These are phyloP conservation scores for Calonectris borealis DNA, from an alignment of 2,113 vertebrate species.

Conservation along the genomic window DNA sequence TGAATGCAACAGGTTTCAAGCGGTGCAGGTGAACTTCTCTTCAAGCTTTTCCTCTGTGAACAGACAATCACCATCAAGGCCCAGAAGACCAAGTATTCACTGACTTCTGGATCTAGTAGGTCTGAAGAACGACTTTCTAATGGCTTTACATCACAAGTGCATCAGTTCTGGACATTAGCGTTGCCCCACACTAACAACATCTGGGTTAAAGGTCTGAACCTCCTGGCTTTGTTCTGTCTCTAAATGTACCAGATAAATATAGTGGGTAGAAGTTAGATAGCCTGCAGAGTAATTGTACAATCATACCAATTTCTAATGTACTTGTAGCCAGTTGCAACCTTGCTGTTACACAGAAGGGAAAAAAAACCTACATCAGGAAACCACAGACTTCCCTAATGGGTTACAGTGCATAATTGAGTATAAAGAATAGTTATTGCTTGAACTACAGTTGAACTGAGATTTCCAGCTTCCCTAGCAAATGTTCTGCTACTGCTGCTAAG, in stretches of 20 bases:
- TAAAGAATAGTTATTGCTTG: constrained; percentile 72
- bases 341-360: background rate
- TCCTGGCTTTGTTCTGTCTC: background rate
- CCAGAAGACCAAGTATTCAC: background rate
- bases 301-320: background rate
- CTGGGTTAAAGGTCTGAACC: background rate
- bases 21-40: background rate
- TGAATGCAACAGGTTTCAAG: background rate
- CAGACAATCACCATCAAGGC: background rate
- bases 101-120: background rate
- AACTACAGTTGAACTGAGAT: constrained; percentile 72
- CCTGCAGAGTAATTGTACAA: background rate
- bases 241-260: background rate
- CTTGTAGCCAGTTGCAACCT: constrained; percentile 22
- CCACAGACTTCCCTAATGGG: constrained; percentile 70
- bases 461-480: constrained; percentile 65
- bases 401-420: constrained; percentile 69
- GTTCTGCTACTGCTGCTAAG: constrained; percentile 57
- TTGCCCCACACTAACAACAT: background rate
- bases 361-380: constrained; percentile 46
- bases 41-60: background rate
- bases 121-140: background rate
- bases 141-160: background rate
- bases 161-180: background rate
- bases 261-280: background rate